Conservation (phyloP, 2,113 vertebrate genomes). For the Triplophysa tibetana region DNA sequence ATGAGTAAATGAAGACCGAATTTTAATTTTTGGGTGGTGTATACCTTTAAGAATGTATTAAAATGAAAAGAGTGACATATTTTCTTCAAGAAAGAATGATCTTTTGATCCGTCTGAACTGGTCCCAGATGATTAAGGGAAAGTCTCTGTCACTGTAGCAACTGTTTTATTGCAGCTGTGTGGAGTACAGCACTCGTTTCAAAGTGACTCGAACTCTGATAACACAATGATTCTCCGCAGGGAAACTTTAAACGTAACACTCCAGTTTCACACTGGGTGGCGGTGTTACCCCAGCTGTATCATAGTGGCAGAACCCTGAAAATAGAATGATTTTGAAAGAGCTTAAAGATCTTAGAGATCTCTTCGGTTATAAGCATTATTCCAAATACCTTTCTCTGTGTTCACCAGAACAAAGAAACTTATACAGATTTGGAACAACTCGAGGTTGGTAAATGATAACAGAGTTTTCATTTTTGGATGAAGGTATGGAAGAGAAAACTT, state of each 20-base stretch:
- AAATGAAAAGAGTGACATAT: background rate
- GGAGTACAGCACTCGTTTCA: background rate
- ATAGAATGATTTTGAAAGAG: too few relatives aligned
- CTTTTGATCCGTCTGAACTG: background rate
- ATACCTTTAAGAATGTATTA: background rate
- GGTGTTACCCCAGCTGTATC: background rate
- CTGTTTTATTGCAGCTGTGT: too few relatives aligned
- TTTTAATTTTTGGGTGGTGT: too few relatives aligned
- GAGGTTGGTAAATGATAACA: too few relatives aligned
- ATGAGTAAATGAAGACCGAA: too few relatives aligned
- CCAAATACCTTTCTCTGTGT: too few relatives aligned
- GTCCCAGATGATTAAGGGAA: background rate
- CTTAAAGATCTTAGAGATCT: too few relatives aligned
- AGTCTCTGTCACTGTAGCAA: background rate
- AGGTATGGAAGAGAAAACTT: background rate
- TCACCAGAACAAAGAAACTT: too few relatives aligned
- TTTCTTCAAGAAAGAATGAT: too few relatives aligned
- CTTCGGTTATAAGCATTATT: too few relatives aligned
- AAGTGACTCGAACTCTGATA: background rate
- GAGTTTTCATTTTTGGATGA: too few relatives aligned
- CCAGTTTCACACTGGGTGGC: conserved; percentile 4
- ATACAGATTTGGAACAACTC: too few relatives aligned
- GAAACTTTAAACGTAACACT: background rate
- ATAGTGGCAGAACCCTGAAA: background rate
- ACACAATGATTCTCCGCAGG: background rate